Conservation (phyloP, 2,797 vertebrate species). For the Hipposideros larvatus region DNA sequence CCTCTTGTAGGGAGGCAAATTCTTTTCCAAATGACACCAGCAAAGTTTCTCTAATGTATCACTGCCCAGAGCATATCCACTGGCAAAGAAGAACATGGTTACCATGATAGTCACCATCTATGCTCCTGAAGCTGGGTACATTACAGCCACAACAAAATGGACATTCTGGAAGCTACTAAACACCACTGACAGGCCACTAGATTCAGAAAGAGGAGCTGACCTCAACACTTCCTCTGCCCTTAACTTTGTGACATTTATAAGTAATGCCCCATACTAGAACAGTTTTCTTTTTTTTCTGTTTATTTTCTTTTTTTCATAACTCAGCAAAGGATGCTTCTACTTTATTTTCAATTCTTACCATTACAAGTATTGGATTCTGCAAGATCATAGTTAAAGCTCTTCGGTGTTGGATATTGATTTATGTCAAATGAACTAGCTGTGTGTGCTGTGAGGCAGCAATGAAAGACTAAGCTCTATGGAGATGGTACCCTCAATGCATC, state of each 20-base stretch:
- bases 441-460: neutral
- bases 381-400: neutral
- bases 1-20: neutral
- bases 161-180: neutral
- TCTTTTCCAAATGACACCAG: neutral
- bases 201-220: neutral
- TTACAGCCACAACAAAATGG: neutral
- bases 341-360: neutral
- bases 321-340: neutral
- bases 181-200: neutral
- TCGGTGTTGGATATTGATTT: neutral
- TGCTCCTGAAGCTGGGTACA: neutral
- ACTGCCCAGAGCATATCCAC: neutral
- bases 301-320: neutral
- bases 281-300: neutral
- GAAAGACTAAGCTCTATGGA: neutral
- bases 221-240: neutral
- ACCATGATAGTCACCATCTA: too few species aligned
- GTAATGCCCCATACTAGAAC: neutral
- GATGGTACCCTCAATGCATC: neutral
- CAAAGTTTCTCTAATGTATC: neutral
- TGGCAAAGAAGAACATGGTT: neutral
- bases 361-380: neutral
- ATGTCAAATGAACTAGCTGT: neutral
- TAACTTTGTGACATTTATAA: neutral